Percentiles rank a stretch among this genome's conserved stretches.
These are phyloP conservation scores for Hydrolagus colliei DNA, from an alignment of 2,797 vertebrate species.

Conservation along the genomic window DNA sequence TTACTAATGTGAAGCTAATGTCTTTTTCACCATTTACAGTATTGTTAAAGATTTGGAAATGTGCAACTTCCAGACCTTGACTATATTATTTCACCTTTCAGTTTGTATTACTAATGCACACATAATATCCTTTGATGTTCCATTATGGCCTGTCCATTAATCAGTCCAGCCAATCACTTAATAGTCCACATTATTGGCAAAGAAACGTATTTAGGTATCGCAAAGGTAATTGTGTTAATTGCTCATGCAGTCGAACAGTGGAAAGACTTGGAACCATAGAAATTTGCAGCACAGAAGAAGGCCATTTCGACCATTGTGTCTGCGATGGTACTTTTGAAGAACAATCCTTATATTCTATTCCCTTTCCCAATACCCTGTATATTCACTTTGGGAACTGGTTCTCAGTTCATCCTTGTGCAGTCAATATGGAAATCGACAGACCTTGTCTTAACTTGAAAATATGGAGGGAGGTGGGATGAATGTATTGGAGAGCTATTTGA, in stretches of 20 bases:
- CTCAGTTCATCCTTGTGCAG: no score
- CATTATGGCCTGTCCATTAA: not conserved
- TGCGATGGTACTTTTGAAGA: no score
- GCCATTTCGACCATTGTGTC: no score
- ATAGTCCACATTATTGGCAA: not conserved
- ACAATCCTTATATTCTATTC: no score
- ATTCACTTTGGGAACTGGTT: no score
- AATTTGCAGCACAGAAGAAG: no score
- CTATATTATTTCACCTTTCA: not conserved
- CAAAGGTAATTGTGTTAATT: slow-evolving; percentile 23
- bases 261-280: not conserved
- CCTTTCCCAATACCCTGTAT: no score
- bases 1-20: no score
- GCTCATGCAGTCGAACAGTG: slow-evolving; percentile 25
- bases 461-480: slow-evolving; percentile 20
- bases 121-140: not conserved
- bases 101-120: not conserved
- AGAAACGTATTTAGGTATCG: slow-evolving; percentile 24
- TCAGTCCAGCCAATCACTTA: not conserved
- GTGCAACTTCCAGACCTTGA: no score
- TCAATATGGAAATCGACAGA: not conserved
- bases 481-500: slow-evolving; percentile 12
- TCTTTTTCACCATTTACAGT: no score
- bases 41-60: not conserved
- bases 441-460: slow-evolving; percentile 11